A percentile compares a stretch with the other conserved stretches of the same genome.
phyloP scores from a whole-genome alignment of 2,113 vertebrate genomes.

The Mola mola region DNA sequence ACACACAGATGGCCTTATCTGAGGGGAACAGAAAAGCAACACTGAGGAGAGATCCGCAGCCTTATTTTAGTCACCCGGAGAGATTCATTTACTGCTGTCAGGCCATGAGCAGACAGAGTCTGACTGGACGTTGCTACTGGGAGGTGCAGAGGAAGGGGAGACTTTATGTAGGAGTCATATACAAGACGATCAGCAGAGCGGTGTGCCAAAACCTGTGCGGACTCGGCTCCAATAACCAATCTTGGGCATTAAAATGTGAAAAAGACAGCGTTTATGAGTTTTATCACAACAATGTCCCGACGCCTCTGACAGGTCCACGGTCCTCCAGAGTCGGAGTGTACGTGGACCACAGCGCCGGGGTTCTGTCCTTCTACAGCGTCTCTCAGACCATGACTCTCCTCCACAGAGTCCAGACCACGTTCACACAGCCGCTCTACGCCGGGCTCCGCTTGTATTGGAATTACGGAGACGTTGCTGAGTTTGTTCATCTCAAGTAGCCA shows the following conservation, averaged over 20 bases:
- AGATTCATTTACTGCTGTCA: background rate
- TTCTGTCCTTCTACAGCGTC: conserved; percentile 7
- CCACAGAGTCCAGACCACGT: background rate
- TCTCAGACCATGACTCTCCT: background rate
- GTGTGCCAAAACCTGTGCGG: background rate
- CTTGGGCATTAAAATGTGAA: background rate
- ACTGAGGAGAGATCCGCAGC: background rate
- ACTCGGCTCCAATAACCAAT: background rate
- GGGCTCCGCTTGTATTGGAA: background rate
- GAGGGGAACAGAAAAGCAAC: background rate
- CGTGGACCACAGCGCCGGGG: background rate
- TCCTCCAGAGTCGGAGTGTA: background rate
- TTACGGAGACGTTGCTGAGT: no score
- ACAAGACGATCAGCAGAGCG: background rate
- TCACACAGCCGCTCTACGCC: background rate
- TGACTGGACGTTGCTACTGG: conserved; percentile 1
- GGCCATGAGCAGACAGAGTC: background rate
- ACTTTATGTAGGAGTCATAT: background rate
- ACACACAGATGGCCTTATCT: background rate
- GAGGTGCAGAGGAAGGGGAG: background rate
- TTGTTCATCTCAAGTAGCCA: no score
- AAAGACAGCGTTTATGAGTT: background rate
- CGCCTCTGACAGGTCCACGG: background rate
- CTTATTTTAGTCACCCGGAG: background rate
- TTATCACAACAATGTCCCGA: background rate